Evolutionary conservation across 2,888 invertebrate genomes (phyloP).

Genomic region (Morpho deidamia): DNA sequence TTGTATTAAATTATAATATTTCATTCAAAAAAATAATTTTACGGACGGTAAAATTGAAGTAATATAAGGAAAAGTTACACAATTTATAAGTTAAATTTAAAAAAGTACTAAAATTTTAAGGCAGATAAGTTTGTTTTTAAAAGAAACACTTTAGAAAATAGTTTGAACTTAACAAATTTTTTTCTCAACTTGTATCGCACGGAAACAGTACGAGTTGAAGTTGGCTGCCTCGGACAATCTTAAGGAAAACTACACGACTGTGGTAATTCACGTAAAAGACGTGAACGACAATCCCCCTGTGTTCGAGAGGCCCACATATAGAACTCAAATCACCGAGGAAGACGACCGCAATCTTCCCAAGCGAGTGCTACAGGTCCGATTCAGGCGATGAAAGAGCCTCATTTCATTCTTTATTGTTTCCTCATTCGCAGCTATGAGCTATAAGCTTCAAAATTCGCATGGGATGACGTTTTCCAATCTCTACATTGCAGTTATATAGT

Average conservation of each 20-base stretch:
- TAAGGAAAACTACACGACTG: constrained; percentile 97
- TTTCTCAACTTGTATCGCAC: constrained; percentile 28
- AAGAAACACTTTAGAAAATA: background rate
- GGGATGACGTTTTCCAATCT: constrained; percentile 32
- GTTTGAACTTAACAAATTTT: background rate
- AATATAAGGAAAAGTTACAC: background rate
- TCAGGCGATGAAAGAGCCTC: constrained; percentile 75
- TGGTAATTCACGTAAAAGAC: constrained; percentile 97
- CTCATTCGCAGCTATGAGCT: constrained; percentile 24
- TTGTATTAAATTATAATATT: too few species aligned
- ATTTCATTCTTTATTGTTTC: constrained; percentile 45
- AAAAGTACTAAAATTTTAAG: too few species aligned
- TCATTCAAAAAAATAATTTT: too few species aligned
- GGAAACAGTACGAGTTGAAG: constrained; percentile 91
- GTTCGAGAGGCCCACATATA: constrained; percentile 95
- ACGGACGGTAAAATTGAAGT: too few species aligned
- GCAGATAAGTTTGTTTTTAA: too few species aligned
- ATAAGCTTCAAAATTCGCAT: constrained; percentile 45
- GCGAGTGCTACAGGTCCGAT: constrained; percentile 90
- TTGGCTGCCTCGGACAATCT: constrained; percentile 97
- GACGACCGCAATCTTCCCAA: constrained; percentile 96
- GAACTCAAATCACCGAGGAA: constrained; percentile 97
- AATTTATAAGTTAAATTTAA: background rate
- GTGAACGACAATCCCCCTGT: constrained; percentile 99
- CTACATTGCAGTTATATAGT: constrained; percentile 34